Evolutionary conservation across 2,888 invertebrate genomes (phyloP), one percentile per base, ranked within the genome.

Genomic region (Anorthoa munda): DNA sequence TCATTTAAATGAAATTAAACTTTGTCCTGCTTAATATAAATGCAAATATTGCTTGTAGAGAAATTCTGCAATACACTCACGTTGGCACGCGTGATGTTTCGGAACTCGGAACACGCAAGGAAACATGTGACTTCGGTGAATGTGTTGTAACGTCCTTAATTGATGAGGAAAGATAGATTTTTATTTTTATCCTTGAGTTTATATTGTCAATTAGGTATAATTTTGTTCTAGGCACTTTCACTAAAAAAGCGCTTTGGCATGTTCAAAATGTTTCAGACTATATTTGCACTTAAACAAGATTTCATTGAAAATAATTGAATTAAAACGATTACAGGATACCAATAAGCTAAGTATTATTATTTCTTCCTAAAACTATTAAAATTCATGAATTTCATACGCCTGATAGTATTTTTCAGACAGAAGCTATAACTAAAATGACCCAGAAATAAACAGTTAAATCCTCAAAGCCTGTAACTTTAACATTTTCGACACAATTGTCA

Each of bases 121-220:
- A 61, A 74, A 85, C 84, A 83, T 69, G 86, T 85, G 81, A 85
- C 66, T 55, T 23, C 5, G 46, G 50, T 67, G 48, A 79, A 66
- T 73, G 53, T 67, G 13, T 39, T 59, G 45, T 48, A 18, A 46
- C 63, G 21, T 46, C 55, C 45, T 61, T 53, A 55, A 66, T 60
- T 70, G 17, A 65, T 53, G 66, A 77, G 39, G 61, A 69, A 69
- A 82, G 23, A 53, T 18, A 17, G 17, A 18, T 17, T 66, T 61
- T 48, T 46, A 21, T 12, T 60, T 48, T 60, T 65, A 46, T 55
- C 50, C 50, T 65, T 50, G 23, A 18, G 18, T 64, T 31, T 46
- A 17, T 60, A 39, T 18, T 18, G 15, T 0, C 17, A 21, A 15
- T 50, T 18, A 39, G 39, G 39, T 9, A n/a, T 15, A 56, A 11